Evolutionary conservation across 1,140 invertebrate species (phyloP), one percentile per base, ranked within the genome.

Genomic region (Lasioglossum albipes): DNA sequence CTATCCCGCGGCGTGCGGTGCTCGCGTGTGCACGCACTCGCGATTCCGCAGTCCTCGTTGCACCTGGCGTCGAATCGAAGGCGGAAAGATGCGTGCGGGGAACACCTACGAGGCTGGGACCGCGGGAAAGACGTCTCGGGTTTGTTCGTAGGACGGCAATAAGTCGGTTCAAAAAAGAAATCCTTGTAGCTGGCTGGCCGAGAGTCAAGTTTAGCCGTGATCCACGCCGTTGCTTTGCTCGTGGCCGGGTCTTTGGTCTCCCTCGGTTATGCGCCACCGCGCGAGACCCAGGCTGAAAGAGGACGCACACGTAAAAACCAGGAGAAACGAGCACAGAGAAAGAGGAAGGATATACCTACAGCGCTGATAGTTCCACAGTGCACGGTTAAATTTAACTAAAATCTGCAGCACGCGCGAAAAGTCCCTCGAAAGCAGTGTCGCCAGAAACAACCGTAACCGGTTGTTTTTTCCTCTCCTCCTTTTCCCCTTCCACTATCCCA

Each of bases 1-100:
- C 7, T 0, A 36, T 36, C 36, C 3, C 36, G 36, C 36, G 36
- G 36, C 36, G n/a, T n/a, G n/a, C n/a, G n/a, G n/a, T n/a, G n/a
- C n/a, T n/a, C n/a, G n/a, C n/a, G 10, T 5, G 54, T 65, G 64
- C 41, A 7, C 42, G 41, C 31, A 18, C 13, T 49, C 36, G 42
- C 36, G 27, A 45, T 74, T 79, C 65, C 62, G 31, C 36, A 16
- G 62, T n/a, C 9, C 31, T 42, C 45, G 45, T 22, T 79, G 49
- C 69, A 79, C 70, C 70, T 79, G 76, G 49, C 76, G 69, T 73
- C 45, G 52, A 73, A 66, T 79, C 57, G 66, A 62, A 54, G 45
- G 31, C n/a, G 61, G 49, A 57, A 45, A 66, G 62, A 79, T 73
- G 68, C 59, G 54, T 31, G 65, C 7, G 36, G 20, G n/a, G 27